Conservation (phyloP, 2,113 vertebrate species). For the Microtus ochrogaster region DNA sequence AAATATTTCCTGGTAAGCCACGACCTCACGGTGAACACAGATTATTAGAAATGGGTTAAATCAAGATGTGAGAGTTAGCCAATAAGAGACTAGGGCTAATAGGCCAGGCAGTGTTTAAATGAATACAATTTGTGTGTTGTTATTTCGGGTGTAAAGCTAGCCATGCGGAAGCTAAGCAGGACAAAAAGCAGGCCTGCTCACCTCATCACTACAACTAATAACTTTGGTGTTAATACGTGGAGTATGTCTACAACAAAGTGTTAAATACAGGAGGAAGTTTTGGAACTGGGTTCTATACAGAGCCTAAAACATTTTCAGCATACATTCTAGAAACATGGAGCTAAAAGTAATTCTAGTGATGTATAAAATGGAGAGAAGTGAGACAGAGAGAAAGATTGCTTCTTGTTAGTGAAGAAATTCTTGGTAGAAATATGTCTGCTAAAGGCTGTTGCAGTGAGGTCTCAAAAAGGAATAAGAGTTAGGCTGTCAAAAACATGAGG, state of each 20-base stretch:
- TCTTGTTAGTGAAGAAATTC: neutral
- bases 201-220: no score
- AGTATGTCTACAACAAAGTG: neutral
- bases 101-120: no score
- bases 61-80: no score
- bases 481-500: neutral
- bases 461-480: neutral
- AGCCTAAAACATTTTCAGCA: neutral
- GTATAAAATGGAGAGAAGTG: neutral
- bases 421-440: neutral
- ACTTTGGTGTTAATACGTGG: neutral
- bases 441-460: neutral
- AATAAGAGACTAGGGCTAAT: no score
- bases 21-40: no score
- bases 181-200: no score
- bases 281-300: neutral
- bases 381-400: neutral
- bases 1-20: no score
- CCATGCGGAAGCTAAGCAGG: no score
- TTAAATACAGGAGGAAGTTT: neutral
- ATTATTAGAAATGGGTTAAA: no score
- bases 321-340: neutral
- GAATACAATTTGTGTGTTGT: no score
- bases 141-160: no score
- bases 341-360: neutral